phyloP scores from a whole-genome alignment of 2,888 invertebrate species.

The Phaonia tiefii region DNA sequence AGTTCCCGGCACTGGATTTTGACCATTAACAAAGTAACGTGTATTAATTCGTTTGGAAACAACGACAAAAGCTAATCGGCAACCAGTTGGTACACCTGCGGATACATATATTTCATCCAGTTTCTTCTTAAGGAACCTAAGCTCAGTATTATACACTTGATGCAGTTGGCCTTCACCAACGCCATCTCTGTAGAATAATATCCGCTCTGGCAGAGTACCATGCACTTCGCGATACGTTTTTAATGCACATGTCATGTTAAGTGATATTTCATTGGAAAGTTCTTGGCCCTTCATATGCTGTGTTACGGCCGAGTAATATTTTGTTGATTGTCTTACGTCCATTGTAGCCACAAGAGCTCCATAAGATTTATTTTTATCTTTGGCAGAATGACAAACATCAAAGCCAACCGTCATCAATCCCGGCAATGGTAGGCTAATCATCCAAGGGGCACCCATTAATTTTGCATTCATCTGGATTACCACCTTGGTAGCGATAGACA shows the following conservation, averaged over 20 bases:
- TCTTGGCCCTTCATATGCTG: slow-evolving; percentile 89
- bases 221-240: slow-evolving; percentile 74
- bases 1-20: slow-evolving; percentile 92
- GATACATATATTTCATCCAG: slow-evolving; percentile 82
- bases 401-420: slow-evolving; percentile 92
- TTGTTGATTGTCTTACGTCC: slow-evolving; percentile 82
- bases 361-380: slow-evolving; percentile 84
- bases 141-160: slow-evolving; percentile 89
- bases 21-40: slow-evolving; percentile 83
- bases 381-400: slow-evolving; percentile 93
- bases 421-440: slow-evolving; percentile 85
- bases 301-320: slow-evolving; percentile 88
- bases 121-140: slow-evolving; percentile 83
- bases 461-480: slow-evolving; percentile 97
- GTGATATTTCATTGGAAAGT: slow-evolving; percentile 86
- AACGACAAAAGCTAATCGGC: slow-evolving; percentile 87
- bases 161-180: slow-evolving; percentile 95
- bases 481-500: slow-evolving; percentile 94
- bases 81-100: slow-evolving; percentile 77
- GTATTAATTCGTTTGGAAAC: slow-evolving; percentile 95
- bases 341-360: slow-evolving; percentile 91
- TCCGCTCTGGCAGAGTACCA: slow-evolving; percentile 84
- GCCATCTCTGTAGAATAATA: slow-evolving; percentile 94
- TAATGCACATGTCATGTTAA: slow-evolving; percentile 82
- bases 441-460: slow-evolving; percentile 95